Conservation (phyloP, 2,797 vertebrate genomes). For the Protosalanx chinensis region DNA sequence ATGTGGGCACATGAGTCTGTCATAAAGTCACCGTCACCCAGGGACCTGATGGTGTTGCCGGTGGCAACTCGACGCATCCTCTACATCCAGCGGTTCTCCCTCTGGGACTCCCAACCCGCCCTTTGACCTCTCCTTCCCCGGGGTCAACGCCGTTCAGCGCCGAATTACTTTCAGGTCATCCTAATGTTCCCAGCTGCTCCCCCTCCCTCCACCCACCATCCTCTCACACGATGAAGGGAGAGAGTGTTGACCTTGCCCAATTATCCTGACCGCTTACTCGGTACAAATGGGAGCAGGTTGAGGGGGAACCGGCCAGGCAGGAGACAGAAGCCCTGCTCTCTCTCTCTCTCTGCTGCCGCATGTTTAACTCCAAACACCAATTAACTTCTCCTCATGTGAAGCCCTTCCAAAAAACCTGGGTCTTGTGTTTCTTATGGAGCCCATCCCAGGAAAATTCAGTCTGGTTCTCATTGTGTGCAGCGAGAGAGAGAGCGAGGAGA, state of each 20-base stretch:
- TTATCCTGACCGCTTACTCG: slow-evolving; percentile 17
- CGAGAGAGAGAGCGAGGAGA: slow-evolving; percentile 14
- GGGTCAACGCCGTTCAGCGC: slow-evolving; percentile 12
- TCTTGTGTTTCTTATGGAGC: slow-evolving; percentile 32
- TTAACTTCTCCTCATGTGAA: slow-evolving; percentile 13
- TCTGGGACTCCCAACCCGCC: not conserved
- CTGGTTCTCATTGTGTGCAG: slow-evolving; percentile 20
- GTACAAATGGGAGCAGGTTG: slow-evolving; percentile 18
- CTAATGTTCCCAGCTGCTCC: not conserved
- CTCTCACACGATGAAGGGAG: slow-evolving; percentile 36
- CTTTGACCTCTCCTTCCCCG: slow-evolving; percentile 4
- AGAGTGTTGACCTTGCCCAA: slow-evolving; percentile 41
- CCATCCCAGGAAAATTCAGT: slow-evolving; percentile 11
- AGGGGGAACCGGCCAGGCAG: not conserved
- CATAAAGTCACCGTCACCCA: not conserved
- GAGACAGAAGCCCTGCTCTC: not conserved
- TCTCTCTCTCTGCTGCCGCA: not conserved
- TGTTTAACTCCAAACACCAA: slow-evolving; percentile 21
- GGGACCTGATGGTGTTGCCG: not conserved
- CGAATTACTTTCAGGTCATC: slow-evolving; percentile 17
- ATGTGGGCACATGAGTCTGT: slow-evolving; percentile 27
- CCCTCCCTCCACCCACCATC: slow-evolving; percentile 6
- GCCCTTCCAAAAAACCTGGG: slow-evolving; percentile 5
- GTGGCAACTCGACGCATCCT: not conserved
- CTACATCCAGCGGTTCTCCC: not conserved